A percentile compares a stretch with the other conserved stretches of the same genome.
Conservation (phyloP, 2,797 vertebrate genomes). For the Sitta carolinensis region DNA sequence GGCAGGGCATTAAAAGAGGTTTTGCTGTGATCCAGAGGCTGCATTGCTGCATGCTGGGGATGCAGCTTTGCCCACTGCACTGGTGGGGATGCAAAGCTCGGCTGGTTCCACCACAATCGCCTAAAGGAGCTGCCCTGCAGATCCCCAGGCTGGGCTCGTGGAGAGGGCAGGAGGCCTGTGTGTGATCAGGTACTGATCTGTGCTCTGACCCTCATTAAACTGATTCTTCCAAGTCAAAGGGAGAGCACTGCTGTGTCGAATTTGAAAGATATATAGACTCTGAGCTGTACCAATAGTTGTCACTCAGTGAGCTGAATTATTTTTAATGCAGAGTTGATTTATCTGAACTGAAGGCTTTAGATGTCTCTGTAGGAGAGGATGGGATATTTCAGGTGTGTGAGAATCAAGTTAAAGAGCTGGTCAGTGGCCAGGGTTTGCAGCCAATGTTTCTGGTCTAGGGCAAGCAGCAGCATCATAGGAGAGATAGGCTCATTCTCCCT, state of each 20-base stretch:
- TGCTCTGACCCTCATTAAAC: slow-evolving; percentile 17
- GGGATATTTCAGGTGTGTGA: neutral
- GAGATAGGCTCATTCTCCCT: neutral
- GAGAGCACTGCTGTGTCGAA: neutral
- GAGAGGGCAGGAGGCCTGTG: neutral
- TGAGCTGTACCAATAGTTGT: slow-evolving; percentile 11
- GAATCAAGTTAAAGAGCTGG: neutral
- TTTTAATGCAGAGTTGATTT: slow-evolving; percentile 48
- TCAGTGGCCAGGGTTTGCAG: neutral
- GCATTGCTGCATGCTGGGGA: fast-evolving
- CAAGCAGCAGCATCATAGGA: neutral
- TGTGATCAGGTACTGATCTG: neutral
- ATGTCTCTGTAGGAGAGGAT: neutral
- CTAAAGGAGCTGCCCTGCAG: neutral
- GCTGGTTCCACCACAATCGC: fast-evolving
- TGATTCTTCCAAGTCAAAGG: slow-evolving; percentile 8
- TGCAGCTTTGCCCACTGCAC: neutral
- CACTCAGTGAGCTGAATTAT: slow-evolving; percentile 10
- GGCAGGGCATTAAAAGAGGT: neutral
- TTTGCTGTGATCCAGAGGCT: neutral
- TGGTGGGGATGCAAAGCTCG: neutral
- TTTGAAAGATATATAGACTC: neutral
- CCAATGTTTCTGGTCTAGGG: neutral
- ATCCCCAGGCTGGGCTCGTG: fast-evolving
- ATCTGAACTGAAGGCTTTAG: slow-evolving; percentile 26